Percentiles rank a stretch among this genome's conserved stretches.
Conservation (phyloP, 1,140 invertebrate genomes). For the Gryon sp. region DNA sequence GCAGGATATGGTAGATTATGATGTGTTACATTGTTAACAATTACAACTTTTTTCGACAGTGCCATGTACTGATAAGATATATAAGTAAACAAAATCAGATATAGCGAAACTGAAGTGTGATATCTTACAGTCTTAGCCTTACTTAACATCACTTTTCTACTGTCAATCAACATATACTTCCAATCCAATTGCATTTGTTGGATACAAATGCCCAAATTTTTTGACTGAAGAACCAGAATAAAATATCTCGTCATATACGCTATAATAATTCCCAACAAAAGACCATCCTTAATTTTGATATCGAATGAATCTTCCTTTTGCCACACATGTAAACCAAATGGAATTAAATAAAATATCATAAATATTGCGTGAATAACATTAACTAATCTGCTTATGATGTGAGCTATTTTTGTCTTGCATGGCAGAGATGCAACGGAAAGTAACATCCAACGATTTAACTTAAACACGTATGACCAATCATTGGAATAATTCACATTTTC, state of each 20-base stretch:
- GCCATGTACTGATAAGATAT: constrained; percentile 10
- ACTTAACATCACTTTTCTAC: constrained; percentile 22
- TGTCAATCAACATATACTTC: background rate
- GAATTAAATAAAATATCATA: background rate
- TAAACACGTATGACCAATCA: too few relatives aligned
- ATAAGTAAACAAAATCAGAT: background rate
- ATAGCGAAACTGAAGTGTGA: background rate
- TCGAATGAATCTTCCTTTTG: background rate
- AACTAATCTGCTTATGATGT: too few relatives aligned
- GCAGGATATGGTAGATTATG: constrained; percentile 26
- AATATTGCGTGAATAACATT: too few relatives aligned
- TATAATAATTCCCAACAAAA: background rate
- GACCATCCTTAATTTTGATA: constrained; percentile 2
- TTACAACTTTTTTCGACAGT: background rate
- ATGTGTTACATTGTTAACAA: constrained; percentile 14
- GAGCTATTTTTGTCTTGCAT: too few relatives aligned
- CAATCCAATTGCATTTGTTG: constrained; percentile 28
- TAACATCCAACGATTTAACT: too few relatives aligned
- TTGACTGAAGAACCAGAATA: background rate
- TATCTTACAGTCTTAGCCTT: background rate
- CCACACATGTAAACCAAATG: background rate
- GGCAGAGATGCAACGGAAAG: too few relatives aligned
- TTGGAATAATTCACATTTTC: too few relatives aligned
- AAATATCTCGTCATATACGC: constrained; percentile 10
- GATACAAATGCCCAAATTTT: constrained; percentile 6